Evolutionary conservation across 2,797 vertebrate genomes (phyloP), one percentile per base, ranked within the genome.

Genomic region (Rousettus madagascariensis): DNA sequence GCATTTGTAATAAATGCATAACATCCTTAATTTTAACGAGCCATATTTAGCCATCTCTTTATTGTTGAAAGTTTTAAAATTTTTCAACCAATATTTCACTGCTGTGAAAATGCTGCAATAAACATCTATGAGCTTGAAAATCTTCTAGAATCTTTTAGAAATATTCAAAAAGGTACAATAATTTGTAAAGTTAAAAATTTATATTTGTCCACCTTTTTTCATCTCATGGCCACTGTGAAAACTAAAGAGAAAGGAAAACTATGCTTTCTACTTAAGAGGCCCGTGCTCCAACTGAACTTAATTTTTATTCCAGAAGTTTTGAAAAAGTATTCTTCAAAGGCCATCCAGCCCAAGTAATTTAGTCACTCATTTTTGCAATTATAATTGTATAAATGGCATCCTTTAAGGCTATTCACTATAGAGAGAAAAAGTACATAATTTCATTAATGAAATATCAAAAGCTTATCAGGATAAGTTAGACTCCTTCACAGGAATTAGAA

Each of bases 321-420:
- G 3, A 61, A 80, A 74, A 80, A 53, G 2, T 89, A 5, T 61
- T 55, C 22, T 53, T 41, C 10, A 61, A 78, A 38, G 59, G 46
- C 33, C 17, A 38, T 22, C 6, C 28, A 65, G 59, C 69, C 5
- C 38, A 71, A 69, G 69, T 87, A 38, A 84, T 87, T 75, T 66
- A 78, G 55, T 66, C 46, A 3, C 38, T 94, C 20, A 46, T 89
- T n/a, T 93, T 88, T 94, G n/a, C 24, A n/a, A 46, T 77, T 89
- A 12, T 59, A 68, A 49, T n/a, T 75, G 33, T 57, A 57, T 46
- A 63, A 77, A 82, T 89, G 33, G 46, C 38, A 30, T 59, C n/a
- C 49, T 92, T 85, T 75, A 86, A 90, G 51, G 77, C 12, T n/a
- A 15, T 53, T 92, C 17, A 57, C 17, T 43, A 2, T 68, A 74